These are phyloP conservation scores for Laticauda laticaudata DNA, from an alignment of 2,113 vertebrate genomes.

Conservation along the genomic window DNA sequence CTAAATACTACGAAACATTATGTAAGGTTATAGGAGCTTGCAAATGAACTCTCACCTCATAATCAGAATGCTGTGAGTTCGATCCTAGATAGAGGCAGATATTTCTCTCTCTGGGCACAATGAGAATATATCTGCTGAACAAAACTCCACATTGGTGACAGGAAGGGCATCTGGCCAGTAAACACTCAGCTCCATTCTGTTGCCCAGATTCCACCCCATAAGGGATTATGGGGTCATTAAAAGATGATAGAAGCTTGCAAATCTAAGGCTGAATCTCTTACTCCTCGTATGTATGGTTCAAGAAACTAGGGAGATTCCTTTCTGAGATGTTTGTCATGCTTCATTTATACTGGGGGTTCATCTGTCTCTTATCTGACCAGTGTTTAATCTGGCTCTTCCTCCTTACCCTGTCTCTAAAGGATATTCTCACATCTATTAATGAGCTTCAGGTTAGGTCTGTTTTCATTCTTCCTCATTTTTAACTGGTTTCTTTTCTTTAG, in stretches of 20 bases:
- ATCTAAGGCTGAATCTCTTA: not conserved
- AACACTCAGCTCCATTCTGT: no score
- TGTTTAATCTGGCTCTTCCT: not conserved
- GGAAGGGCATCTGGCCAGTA: no score
- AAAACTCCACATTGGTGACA: no score
- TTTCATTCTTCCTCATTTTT: not conserved
- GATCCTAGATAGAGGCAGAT: no score
- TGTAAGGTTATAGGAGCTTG: not conserved
- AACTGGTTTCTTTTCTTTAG: not conserved
- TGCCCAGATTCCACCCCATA: no score
- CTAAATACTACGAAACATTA: not conserved
- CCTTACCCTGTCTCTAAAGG: not conserved
- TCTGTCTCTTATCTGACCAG: not conserved
- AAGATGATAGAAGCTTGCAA: not conserved
- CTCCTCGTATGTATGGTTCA: not conserved
- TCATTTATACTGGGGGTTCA: not conserved
- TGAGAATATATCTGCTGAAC: no score
- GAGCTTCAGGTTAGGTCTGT: not conserved
- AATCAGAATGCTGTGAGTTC: no score
- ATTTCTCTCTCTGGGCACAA: no score
- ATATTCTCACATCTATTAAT: not conserved
- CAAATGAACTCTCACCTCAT: no score
- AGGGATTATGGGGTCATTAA: no score
- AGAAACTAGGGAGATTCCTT: not conserved
- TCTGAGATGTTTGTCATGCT: not conserved